phyloP scores from a whole-genome alignment of 2,113 vertebrate genomes.

The Trichechus manatus region DNA sequence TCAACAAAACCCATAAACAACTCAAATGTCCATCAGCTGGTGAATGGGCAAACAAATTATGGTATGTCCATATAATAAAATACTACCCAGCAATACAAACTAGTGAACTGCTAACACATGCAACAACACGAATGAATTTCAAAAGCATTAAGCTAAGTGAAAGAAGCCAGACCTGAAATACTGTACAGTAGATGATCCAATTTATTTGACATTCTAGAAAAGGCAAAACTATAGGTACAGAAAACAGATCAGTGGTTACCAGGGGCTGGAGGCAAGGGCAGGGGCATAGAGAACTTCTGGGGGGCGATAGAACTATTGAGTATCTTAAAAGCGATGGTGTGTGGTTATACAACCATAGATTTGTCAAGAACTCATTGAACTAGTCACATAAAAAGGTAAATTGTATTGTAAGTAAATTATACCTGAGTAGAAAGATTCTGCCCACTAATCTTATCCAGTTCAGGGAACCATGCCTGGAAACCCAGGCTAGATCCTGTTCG shows the following conservation, averaged over 20 bases:
- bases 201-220: too few relatives aligned
- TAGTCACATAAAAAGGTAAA: slow-evolving; percentile 1
- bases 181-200: too few relatives aligned
- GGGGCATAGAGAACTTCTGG: background rate
- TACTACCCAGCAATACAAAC: background rate
- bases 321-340: slow-evolving; percentile 7
- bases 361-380: background rate
- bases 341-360: background rate
- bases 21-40: background rate
- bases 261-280: background rate
- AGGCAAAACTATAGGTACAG: background rate
- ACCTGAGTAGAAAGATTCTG: slow-evolving; percentile 33
- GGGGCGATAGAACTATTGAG: background rate
- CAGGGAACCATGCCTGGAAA: background rate
- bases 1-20: background rate
- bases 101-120: background rate
- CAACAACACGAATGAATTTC: background rate
- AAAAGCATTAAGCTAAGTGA: background rate
- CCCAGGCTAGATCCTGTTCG: background rate
- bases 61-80: background rate
- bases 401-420: slow-evolving; percentile 9
- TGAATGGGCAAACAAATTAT: background rate
- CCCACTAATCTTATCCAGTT: background rate
- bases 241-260: background rate
- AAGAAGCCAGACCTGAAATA: too few relatives aligned